Percentiles rank a stretch among this genome's conserved stretches.
These are phyloP conservation scores for Linnaemya tessellans DNA, from an alignment of 2,888 invertebrate genomes.

Conservation along the genomic window DNA sequence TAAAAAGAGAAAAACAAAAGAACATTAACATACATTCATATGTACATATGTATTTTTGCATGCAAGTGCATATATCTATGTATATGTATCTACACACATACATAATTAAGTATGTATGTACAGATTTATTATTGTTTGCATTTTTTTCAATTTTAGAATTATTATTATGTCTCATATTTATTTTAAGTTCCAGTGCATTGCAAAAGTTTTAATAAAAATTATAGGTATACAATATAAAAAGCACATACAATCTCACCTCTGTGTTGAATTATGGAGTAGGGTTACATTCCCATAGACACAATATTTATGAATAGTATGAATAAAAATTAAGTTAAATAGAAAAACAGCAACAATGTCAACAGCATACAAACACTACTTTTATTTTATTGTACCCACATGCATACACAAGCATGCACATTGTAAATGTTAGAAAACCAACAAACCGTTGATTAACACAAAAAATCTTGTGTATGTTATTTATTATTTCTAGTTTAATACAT, in stretches of 20 bases:
- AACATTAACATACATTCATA: background rate
- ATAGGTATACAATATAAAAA: slow-evolving; percentile 1
- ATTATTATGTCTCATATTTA: slow-evolving; percentile 40
- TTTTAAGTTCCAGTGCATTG: slow-evolving; percentile 30
- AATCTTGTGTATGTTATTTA: slow-evolving; percentile 33
- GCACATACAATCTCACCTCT: slow-evolving; percentile 3
- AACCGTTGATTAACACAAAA: slow-evolving; percentile 17
- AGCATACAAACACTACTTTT: slow-evolving; percentile 1
- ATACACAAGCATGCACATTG: background rate
- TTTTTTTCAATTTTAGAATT: slow-evolving; percentile 7
- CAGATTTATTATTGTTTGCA: background rate
- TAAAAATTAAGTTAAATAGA: slow-evolving; percentile 29
- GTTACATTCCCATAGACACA: slow-evolving; percentile 67
- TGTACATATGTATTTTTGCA: background rate
- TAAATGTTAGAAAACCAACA: background rate
- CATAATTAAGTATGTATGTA: background rate
- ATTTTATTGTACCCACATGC: background rate
- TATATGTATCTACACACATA: background rate
- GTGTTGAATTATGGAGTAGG: slow-evolving; percentile 32
- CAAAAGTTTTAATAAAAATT: slow-evolving; percentile 23
- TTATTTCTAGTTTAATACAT: slow-evolving; percentile 3
- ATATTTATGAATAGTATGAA: slow-evolving; percentile 22
- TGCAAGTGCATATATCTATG: background rate
- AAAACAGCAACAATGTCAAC: slow-evolving; percentile 22
- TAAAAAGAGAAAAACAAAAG: slow-evolving; percentile 39